Evolutionary conservation across 1,140 invertebrate genomes (phyloP).

Genomic region (Danaus melanippus): DNA sequence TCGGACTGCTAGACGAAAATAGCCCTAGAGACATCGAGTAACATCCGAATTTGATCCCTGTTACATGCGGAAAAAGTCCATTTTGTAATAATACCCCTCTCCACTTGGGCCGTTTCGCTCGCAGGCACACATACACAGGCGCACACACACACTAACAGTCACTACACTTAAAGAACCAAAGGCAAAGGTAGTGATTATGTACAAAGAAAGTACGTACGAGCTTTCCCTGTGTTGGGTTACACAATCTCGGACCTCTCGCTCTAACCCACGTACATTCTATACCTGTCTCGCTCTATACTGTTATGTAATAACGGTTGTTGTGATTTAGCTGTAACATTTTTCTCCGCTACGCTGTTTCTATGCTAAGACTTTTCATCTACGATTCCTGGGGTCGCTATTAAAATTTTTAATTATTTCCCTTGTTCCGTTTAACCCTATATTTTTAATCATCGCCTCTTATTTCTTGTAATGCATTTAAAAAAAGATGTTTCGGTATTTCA

Average conservation of each 20-base stretch:
- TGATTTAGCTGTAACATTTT: constrained; percentile 66
- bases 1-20: constrained; percentile 24
- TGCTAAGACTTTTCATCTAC: constrained; percentile 34
- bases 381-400: constrained; percentile 28
- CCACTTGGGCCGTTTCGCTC: constrained; percentile 51
- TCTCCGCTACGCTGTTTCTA: constrained; percentile 45
- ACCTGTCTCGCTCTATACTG: constrained; percentile 45
- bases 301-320: constrained; percentile 69
- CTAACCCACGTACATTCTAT: constrained; percentile 24
- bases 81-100: constrained; percentile 49
- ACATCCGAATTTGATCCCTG: no score
- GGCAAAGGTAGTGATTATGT: constrained; percentile 42
- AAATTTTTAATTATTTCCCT: constrained; percentile 24
- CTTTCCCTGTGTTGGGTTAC: constrained; percentile 68
- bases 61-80: constrained; percentile 24
- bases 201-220: constrained; percentile 66
- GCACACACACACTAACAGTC: constrained; percentile 40
- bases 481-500: neutral
- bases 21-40: constrained; percentile 22
- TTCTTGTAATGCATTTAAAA: neutral
- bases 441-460: neutral
- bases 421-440: constrained; percentile 3
- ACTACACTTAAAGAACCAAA: constrained; percentile 40
- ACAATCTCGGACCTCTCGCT: constrained; percentile 55
- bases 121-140: constrained; percentile 29